Base-by-base conservation (phyloP, 92 coral and sea anemone species). In the Muricea muricata region DNA sequence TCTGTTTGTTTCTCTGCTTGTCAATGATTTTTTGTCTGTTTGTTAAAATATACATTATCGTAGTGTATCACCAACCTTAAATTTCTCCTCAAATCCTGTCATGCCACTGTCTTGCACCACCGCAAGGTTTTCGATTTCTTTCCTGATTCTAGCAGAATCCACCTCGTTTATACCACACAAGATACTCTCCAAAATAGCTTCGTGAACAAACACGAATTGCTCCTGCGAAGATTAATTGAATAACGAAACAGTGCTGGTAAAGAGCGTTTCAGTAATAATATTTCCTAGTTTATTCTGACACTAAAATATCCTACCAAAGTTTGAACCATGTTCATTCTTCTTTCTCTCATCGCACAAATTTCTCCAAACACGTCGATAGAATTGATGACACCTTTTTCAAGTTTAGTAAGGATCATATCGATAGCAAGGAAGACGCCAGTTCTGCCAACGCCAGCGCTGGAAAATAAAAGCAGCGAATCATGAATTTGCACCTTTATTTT, bases 371-470 rank as follows among this genome's bases (percentile, higher is more conserved):
- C 24, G 14, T 75, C 80, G 13, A 75, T 12, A 15, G 80, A 47
- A 28, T 47, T 40, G 23, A 24, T 50, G 17, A 75, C 37, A 13
- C 80, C 80, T 75, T 75, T 48, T 20, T 75, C 80, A 13, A 75
- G 23, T 57, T 47, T 75, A 10, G 48, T 66, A 75, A 75, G 80
- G 11, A 35, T 75, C 42, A 30, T 29, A 48, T 75, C 80, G 1
- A 75, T 75, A 7, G 65, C 65, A 55, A 75, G 21, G 13, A 75
- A 47, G 3, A 75, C 80, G 12, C 76, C 76, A 69, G 76, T 69
- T 37, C 76, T n/a, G 13, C 76, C 80, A 29, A 47, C 80, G 15
- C 80, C 80, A 75, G 65, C 80, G 31, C 80, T 50, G 52, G 33
- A 15, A 73, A 28, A 29, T 18, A n/a, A n/a, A n/a, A n/a, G n/a